phyloP scores from a whole-genome alignment of 2,797 vertebrate species.

The Liasis olivaceus region DNA sequence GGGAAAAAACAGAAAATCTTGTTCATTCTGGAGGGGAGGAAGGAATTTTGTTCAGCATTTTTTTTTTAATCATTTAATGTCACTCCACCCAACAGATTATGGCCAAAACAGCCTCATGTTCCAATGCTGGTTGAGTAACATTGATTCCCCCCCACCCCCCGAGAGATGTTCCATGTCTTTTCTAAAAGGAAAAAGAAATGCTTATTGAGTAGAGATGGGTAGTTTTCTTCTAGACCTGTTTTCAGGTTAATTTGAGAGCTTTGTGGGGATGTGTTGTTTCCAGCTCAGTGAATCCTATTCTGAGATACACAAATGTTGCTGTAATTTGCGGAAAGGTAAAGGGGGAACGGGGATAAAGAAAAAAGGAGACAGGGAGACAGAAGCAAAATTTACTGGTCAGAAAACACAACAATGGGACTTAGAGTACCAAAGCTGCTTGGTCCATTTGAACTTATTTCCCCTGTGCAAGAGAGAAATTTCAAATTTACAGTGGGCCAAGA shows the following conservation, averaged over 20 bases:
- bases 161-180: neutral
- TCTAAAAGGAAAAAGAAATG: neutral
- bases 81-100: constrained; percentile 21
- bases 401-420: neutral
- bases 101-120: neutral
- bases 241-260: constrained; percentile 22
- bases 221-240: neutral
- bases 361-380: neutral
- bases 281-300: neutral
- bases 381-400: neutral
- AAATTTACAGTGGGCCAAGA: neutral
- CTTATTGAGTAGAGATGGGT: neutral
- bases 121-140: neutral
- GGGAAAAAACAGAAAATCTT: rapidly evolving
- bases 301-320: neutral
- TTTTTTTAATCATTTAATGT: neutral
- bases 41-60: neutral
- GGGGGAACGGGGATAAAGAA: neutral
- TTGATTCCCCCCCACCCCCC: neutral
- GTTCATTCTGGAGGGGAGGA: neutral
- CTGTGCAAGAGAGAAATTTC: neutral
- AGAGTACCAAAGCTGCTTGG: neutral
- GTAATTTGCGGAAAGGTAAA: neutral
- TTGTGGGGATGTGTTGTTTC: neutral
- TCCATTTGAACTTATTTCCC: neutral